Percentiles rank a stretch among this genome's conserved stretches.
Evolutionary conservation across 2,113 vertebrate species (phyloP).

Genomic region (Pristiophorus japonicus): DNA sequence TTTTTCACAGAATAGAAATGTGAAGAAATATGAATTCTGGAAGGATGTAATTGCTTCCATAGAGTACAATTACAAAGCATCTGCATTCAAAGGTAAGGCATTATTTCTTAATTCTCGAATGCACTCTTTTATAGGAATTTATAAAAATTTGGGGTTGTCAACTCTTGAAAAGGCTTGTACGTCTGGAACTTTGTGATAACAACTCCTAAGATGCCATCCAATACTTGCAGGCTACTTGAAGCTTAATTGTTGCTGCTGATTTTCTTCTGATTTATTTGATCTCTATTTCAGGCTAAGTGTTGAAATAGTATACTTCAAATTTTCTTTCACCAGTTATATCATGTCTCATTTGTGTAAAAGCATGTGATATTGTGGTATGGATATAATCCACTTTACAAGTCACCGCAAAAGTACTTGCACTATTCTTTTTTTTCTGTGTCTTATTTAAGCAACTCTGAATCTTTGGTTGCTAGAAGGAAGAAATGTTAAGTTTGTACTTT

Average conservation of each 20-base stretch:
- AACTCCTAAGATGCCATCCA: background rate
- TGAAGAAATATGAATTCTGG: slow-evolving; percentile 84
- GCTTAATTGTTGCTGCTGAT: background rate
- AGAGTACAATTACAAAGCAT: slow-evolving; percentile 89
- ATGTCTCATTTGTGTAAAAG: background rate
- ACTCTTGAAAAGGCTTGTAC: background rate
- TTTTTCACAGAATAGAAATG: slow-evolving; percentile 63
- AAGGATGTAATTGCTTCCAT: slow-evolving; percentile 86
- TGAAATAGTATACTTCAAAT: background rate
- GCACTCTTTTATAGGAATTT: background rate
- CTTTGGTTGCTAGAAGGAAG: background rate
- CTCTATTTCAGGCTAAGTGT: background rate
- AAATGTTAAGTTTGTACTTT: background rate
- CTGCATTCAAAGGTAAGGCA: slow-evolving; percentile 85
- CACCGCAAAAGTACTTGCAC: background rate
- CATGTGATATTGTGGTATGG: background rate
- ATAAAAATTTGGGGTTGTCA: background rate
- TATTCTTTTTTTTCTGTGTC: background rate
- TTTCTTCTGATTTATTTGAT: background rate
- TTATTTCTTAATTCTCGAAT: slow-evolving; percentile 18
- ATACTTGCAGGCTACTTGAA: background rate
- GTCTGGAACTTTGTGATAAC: background rate
- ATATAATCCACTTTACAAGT: background rate
- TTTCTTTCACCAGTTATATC: background rate
- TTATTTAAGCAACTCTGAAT: background rate